A percentile compares a stretch with the other conserved stretches of the same genome.
Conservation (phyloP, 2,888 invertebrate species). For the Rhodophaea formosa region DNA sequence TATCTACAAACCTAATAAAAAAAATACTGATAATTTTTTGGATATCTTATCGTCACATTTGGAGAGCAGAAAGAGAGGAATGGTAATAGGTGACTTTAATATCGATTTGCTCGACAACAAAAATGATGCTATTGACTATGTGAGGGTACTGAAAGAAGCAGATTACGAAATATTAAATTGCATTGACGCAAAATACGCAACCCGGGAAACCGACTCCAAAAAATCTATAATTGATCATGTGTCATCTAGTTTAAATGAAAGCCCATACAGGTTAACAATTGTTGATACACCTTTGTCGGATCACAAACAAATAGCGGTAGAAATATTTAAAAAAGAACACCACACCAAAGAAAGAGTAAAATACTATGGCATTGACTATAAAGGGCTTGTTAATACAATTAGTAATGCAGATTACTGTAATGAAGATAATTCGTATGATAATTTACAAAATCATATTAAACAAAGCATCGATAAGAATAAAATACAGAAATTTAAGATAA, state of each 20-base stretch:
- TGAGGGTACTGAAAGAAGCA: conserved; percentile 3
- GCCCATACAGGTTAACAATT: conserved; percentile 7
- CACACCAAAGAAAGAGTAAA: neutral
- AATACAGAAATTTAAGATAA: too few relatives aligned
- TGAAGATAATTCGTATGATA: too few relatives aligned
- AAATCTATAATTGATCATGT: conserved; percentile 13
- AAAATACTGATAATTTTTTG: conserved; percentile 8
- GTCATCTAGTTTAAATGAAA: conserved; percentile 3
- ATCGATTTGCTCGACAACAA: conserved; percentile 5
- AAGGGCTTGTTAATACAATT: neutral
- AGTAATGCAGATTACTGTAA: too few relatives aligned
- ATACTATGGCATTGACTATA: neutral
- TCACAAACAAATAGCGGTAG: conserved; percentile 9
- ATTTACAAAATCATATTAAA: too few relatives aligned
- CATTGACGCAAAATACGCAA: neutral
- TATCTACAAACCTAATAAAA: conserved; percentile 25
- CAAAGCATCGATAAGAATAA: too few relatives aligned
- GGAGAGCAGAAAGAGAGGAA: conserved; percentile 9
- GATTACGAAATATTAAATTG: neutral
- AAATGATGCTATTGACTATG: conserved; percentile 11
- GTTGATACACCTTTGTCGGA: conserved; percentile 3
- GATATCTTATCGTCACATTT: conserved; percentile 4
- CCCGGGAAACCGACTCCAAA: neutral
- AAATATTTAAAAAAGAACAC: conserved; percentile 7
- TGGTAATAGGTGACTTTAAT: conserved; percentile 3